Evolutionary conservation across 1,140 invertebrate genomes (phyloP), one percentile per base, ranked within the genome.

Genomic region (Triops cancriformis): DNA sequence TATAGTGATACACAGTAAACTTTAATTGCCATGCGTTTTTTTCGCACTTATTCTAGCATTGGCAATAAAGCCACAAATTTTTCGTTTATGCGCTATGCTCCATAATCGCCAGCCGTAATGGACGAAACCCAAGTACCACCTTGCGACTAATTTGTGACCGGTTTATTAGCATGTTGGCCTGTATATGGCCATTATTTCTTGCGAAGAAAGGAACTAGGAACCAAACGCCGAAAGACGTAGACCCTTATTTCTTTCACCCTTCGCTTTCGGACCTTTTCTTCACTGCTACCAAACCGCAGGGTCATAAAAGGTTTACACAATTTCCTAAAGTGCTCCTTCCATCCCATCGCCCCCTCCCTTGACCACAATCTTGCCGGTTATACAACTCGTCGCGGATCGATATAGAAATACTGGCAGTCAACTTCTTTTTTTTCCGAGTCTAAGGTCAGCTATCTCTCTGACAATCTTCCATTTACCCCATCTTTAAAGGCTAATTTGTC

Each of bases 231-330:
- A 1, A 18, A 64, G 51, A 9, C 14, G 6, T 23, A 64, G n/a
- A 64, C 23, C 51, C 51, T 64, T 64, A 64, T 64, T 64, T 64
- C 51, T 64, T 64, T 64, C 18, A 64, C 51, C 51, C 51, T 37
- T 37, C 31, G 31, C n/a, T 23, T 64, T 64, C 2, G 51, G 9
- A 64, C 7, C 51, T 64, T 64, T 64, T 64, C 51, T 64, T 64
- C 51, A 23, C 51, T 14, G 18, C 14, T 18, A 23, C 51, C 51
- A 18, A n/a, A 64, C 51, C 51, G 14, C 51, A 9, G 18, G 14
- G 51, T 64, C n/a, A 64, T 64, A 64, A 23, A 64, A 64, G 51
- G 51, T 4, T 64, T 64, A 64, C 51, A 64, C 51, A 64, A 64
- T 64, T 64, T 64, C 51, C 51, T 64, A 64, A 64, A 64, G 51